These are phyloP conservation scores for Tamandua tetradactyla DNA, from an alignment of 2,797 vertebrate genomes.

Conservation along the genomic window DNA sequence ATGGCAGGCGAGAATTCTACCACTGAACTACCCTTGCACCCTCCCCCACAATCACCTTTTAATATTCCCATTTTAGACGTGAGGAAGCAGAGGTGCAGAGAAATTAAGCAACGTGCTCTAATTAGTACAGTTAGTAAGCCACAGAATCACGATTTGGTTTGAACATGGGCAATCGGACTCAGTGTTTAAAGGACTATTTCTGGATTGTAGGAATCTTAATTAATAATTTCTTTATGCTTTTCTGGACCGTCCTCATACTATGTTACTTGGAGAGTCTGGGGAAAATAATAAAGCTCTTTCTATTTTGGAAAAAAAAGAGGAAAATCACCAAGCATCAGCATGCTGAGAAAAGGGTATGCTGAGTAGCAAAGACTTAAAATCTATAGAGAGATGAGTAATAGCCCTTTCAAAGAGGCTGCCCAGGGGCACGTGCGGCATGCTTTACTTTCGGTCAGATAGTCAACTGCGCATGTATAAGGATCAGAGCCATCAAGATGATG, in stretches of 20 bases:
- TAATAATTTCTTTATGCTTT: neutral
- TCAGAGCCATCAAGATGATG: neutral
- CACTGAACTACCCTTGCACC: no score
- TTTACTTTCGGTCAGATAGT: neutral
- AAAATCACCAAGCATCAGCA: neutral
- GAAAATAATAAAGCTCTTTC: conserved; percentile 5
- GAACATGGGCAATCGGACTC: neutral
- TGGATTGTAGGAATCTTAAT: neutral
- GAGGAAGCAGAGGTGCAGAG: neutral
- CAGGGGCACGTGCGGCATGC: neutral
- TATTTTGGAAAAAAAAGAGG: neutral
- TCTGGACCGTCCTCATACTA: neutral
- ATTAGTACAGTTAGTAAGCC: rapidly evolving
- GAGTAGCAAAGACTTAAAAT: neutral
- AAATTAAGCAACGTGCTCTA: neutral
- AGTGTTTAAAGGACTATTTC: neutral
- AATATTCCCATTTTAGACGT: neutral
- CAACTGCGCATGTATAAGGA: neutral
- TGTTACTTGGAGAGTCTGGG: neutral
- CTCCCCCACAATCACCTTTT: no score
- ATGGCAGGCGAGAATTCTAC: no score
- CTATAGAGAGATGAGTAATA: neutral
- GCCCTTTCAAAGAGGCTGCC: neutral
- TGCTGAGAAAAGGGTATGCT: neutral
- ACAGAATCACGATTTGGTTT: neutral